These are phyloP conservation scores for Linnaemya tessellans DNA, from an alignment of 2,888 invertebrate species.

Conservation along the genomic window DNA sequence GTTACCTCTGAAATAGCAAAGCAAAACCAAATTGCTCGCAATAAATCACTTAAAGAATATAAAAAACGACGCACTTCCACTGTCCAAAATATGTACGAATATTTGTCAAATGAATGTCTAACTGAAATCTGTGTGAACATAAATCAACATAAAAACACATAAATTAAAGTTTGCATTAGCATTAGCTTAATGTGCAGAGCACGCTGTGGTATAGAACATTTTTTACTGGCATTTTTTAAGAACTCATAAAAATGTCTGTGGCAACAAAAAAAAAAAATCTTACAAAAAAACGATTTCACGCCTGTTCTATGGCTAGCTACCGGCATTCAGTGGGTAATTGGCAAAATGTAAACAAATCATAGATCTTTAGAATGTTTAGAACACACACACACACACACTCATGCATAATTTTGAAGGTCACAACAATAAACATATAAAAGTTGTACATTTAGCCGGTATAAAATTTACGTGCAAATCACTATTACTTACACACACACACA, in stretches of 20 bases:
- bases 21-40: not conserved
- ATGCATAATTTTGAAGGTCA: constrained; percentile 52
- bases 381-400: not conserved
- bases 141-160: constrained; percentile 4
- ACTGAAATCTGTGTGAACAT: not conserved
- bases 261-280: not conserved
- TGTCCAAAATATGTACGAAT: not conserved
- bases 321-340: not conserved
- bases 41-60: constrained; percentile 25
- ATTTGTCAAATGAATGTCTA: constrained; percentile 6
- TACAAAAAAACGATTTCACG: constrained; percentile 3
- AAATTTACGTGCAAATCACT: constrained; percentile 8
- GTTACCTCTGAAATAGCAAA: not conserved
- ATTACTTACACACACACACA: not conserved
- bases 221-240: not conserved
- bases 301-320: not conserved
- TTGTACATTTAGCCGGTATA: not conserved
- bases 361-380: constrained; percentile 31
- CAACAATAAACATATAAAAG: not conserved
- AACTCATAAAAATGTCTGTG: not conserved
- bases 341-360: constrained; percentile 54
- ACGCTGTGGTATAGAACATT: not conserved
- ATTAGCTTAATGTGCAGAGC: constrained; percentile 25
- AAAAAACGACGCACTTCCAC: constrained; percentile 11
- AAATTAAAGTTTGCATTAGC: constrained; percentile 22